Conservation (phyloP, 2,888 invertebrate species). For the Himalopsyche japonica region DNA sequence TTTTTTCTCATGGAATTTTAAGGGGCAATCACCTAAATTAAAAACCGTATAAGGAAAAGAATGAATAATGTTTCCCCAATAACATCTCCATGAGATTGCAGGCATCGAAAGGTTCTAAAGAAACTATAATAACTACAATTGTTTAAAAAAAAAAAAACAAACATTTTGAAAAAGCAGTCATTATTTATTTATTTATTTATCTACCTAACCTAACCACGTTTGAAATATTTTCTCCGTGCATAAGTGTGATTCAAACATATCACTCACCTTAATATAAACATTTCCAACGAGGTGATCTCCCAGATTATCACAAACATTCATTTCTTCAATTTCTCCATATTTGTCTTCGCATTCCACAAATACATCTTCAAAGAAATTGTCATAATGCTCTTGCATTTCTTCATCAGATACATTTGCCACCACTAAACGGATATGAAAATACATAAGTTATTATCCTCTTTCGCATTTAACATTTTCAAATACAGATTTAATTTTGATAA, state of each 20-base stretch:
- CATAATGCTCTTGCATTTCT: slow-evolving; percentile 99
- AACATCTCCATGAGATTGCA: too few relatives aligned
- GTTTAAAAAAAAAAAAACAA: too few relatives aligned
- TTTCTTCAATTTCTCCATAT: slow-evolving; percentile 99
- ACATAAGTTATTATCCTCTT: background rate
- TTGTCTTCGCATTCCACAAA: slow-evolving; percentile 99
- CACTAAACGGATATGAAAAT: slow-evolving; percentile 57
- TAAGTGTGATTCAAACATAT: background rate
- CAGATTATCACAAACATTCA: slow-evolving; percentile 99
- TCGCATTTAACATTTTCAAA: background rate
- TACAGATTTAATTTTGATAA: too few relatives aligned
- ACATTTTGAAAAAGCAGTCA: too few relatives aligned
- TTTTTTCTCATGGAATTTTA: too few relatives aligned
- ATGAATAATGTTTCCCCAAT: too few relatives aligned
- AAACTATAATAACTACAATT: too few relatives aligned
- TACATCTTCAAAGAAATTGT: slow-evolving; percentile 99
- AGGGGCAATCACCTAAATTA: too few relatives aligned
- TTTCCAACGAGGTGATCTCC: slow-evolving; percentile 98
- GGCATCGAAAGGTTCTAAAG: too few relatives aligned
- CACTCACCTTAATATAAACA: slow-evolving; percentile 91
- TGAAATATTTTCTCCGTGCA: background rate
- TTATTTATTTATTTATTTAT: too few relatives aligned
- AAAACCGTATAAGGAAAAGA: too few relatives aligned
- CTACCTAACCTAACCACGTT: too few relatives aligned
- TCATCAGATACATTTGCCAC: slow-evolving; percentile 94